Percentiles rank a stretch among this genome's conserved stretches.
Evolutionary conservation across 2,888 invertebrate genomes (phyloP).

Genomic region (Allolobophora icterica): DNA sequence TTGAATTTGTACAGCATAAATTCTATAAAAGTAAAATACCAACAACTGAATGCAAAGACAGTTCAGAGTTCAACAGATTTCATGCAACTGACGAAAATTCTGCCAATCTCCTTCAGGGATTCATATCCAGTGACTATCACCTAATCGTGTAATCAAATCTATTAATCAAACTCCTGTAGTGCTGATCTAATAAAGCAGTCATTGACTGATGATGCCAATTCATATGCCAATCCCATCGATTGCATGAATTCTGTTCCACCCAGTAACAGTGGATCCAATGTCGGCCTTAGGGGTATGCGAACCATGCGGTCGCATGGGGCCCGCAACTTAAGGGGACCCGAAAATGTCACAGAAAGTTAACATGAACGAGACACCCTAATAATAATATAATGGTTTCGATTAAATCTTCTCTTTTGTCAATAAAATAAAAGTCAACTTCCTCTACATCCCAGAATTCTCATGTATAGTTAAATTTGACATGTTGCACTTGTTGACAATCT

Average conservation of each 20-base stretch:
- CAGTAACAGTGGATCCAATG: background rate
- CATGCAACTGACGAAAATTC: background rate
- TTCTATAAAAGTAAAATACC: background rate
- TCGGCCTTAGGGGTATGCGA: too few relatives aligned
- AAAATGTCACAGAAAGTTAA: too few relatives aligned
- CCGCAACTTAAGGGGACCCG: too few relatives aligned
- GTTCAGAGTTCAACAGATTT: background rate
- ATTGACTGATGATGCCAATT: background rate
- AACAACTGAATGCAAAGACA: conserved; percentile 8
- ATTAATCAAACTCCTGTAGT: too few relatives aligned
- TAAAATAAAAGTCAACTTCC: too few relatives aligned
- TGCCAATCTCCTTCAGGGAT: background rate
- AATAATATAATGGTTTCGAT: too few relatives aligned
- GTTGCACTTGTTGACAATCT: too few relatives aligned
- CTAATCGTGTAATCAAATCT: background rate
- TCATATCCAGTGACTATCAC: background rate
- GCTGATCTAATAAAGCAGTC: background rate
- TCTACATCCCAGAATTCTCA: too few relatives aligned
- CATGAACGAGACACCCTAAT: too few relatives aligned
- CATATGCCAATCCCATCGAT: background rate
- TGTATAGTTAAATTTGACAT: too few relatives aligned
- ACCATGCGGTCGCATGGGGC: too few relatives aligned
- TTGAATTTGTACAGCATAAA: background rate
- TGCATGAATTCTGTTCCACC: background rate
- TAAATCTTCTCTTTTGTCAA: too few relatives aligned